Evolutionary conservation across 2,888 invertebrate genomes (phyloP).

Genomic region (Eubasilissa splendida): DNA sequence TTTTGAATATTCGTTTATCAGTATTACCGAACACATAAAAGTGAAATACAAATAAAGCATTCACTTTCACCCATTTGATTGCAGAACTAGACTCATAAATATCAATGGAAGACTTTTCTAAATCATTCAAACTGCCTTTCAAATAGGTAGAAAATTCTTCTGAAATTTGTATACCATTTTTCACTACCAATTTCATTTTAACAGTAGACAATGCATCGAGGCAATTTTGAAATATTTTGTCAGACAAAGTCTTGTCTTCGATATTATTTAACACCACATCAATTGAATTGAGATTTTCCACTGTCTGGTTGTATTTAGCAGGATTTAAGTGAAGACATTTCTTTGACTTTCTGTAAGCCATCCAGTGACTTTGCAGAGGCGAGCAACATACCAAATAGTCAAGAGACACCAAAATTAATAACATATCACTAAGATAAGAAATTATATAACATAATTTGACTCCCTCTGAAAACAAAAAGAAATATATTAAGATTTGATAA

Average conservation of each 20-base stretch:
- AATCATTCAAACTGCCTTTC: conserved; percentile 74
- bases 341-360: conserved; percentile 82
- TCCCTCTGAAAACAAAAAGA: conserved; percentile 63
- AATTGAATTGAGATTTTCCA: conserved; percentile 78
- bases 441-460: conserved; percentile 69
- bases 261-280: conserved; percentile 81
- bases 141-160: conserved; percentile 81
- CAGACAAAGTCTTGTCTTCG: conserved; percentile 78
- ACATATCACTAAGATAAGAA: conserved; percentile 77
- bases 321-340: conserved; percentile 79
- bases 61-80: conserved; percentile 78
- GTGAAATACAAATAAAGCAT: conserved; percentile 79
- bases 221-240: conserved; percentile 78
- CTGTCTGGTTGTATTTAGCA: conserved; percentile 73
- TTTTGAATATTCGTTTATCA: conserved; percentile 84
- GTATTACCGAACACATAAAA: conserved; percentile 82
- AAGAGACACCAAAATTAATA: conserved; percentile 77
- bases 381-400: conserved; percentile 78
- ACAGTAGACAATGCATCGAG: conserved; percentile 68
- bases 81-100: conserved; percentile 71
- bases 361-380: conserved; percentile 80
- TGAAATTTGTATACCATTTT: conserved; percentile 66
- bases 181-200: conserved; percentile 68
- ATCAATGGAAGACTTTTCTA: conserved; percentile 74
- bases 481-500: background rate